Percentiles rank a stretch among this genome's conserved stretches.
Evolutionary conservation across 2,888 invertebrate species (phyloP).

Genomic region (Diogma glabrata): DNA sequence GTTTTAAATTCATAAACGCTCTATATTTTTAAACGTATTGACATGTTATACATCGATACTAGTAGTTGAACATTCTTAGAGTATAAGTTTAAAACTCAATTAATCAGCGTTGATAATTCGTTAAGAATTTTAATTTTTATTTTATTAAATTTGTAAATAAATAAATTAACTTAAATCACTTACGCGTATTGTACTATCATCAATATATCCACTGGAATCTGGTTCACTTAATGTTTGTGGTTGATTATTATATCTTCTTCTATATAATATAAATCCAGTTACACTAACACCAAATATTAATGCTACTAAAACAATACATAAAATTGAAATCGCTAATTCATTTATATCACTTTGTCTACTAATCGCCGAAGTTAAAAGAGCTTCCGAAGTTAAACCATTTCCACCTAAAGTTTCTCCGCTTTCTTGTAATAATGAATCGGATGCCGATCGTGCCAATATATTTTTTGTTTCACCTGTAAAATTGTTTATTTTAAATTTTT

Average conservation of each 20-base stretch:
- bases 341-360: conserved; percentile 33
- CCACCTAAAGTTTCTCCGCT: too few species aligned
- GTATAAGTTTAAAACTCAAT: too few species aligned
- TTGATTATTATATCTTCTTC: conserved; percentile 63
- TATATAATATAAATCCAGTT: conserved; percentile 54
- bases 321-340: conserved; percentile 53
- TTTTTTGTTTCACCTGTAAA: conserved; percentile 30
- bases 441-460: conserved; percentile 30
- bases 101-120: too few species aligned
- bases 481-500: conserved; percentile 29
- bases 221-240: conserved; percentile 78
- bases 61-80: too few species aligned
- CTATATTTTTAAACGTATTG: too few species aligned
- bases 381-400: conserved; percentile 35
- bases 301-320: conserved; percentile 54
- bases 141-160: conserved; percentile 17
- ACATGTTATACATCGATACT: too few species aligned
- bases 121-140: too few species aligned
- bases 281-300: conserved; percentile 52
- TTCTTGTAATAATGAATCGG: conserved; percentile 30
- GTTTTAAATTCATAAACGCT: too few species aligned
- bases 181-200: conserved; percentile 76
- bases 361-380: conserved; percentile 26
- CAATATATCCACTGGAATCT: conserved; percentile 76
- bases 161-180: conserved; percentile 29